Percentiles rank a stretch among this genome's conserved stretches.
Conservation (phyloP, 2,797 vertebrate genomes). For the Sebastes miniatus region DNA sequence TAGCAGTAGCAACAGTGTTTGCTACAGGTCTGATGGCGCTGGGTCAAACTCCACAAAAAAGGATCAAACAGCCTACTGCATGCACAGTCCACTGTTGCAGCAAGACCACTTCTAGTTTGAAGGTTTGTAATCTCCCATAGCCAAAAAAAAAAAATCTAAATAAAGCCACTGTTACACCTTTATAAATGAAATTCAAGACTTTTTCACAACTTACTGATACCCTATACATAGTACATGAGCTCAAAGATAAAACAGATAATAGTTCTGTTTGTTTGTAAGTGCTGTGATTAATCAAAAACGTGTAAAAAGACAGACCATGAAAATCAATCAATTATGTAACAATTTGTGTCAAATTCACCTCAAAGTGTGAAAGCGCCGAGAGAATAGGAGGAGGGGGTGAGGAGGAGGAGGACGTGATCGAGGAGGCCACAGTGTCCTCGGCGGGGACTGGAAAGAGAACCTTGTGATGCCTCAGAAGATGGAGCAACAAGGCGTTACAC, state of each 20-base stretch:
- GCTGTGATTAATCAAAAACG: background rate
- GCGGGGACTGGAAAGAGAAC: slow-evolving; percentile 28
- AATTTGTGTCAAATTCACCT: slow-evolving; percentile 47
- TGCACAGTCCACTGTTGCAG: background rate
- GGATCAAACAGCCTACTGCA: background rate
- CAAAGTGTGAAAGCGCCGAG: slow-evolving; percentile 59
- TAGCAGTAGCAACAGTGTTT: background rate
- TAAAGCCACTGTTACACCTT: background rate
- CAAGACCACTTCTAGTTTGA: background rate
- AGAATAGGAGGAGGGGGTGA: slow-evolving; percentile 61
- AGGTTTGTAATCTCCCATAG: background rate
- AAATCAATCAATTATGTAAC: background rate
- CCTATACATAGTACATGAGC: background rate
- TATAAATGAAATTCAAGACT: background rate
- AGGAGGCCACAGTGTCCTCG: background rate
- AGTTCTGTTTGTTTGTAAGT: background rate
- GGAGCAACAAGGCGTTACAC: slow-evolving; percentile 78
- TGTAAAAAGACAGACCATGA: background rate
- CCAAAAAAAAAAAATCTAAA: background rate
- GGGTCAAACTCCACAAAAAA: background rate
- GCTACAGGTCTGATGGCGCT: background rate
- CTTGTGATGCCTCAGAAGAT: slow-evolving; percentile 70
- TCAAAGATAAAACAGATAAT: background rate
- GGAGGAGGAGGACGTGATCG: slow-evolving; percentile 22
- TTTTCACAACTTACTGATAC: background rate